These are phyloP conservation scores for Eristalis arbustorum DNA, from an alignment of 2,888 invertebrate species.

Conservation along the genomic window DNA sequence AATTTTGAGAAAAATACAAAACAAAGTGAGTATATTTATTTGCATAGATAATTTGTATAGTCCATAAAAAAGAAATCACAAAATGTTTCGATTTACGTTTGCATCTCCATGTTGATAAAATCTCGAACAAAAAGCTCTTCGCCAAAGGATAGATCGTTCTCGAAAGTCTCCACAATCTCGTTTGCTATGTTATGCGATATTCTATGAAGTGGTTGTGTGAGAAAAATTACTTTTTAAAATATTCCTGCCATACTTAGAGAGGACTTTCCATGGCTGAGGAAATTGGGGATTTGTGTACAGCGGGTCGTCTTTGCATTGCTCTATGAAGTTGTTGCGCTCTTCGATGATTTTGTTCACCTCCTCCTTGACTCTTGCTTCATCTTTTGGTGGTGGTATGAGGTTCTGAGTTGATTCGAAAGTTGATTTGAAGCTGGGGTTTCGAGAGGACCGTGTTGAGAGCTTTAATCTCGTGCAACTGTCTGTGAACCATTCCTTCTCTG, in stretches of 20 bases:
- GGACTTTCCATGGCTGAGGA: constrained; percentile 69
- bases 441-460: not conserved
- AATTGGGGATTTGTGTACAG: constrained; percentile 69
- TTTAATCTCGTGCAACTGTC: not conserved
- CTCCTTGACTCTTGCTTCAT: not conserved
- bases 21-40: constrained; percentile 37
- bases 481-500: not conserved
- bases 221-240: not conserved
- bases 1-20: not conserved
- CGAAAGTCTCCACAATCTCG: constrained; percentile 70
- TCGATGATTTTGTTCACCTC: constrained; percentile 28
- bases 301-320: constrained; percentile 58
- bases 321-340: constrained; percentile 43
- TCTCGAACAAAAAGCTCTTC: constrained; percentile 73
- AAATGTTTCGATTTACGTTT: constrained; percentile 44
- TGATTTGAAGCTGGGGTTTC: not conserved
- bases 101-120: constrained; percentile 73
- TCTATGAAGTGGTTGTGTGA: constrained; percentile 63
- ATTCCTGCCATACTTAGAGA: constrained; percentile 53
- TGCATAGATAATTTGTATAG: not conserved
- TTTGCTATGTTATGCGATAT: constrained; percentile 71
- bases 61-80: not conserved
- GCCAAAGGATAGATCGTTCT: constrained; percentile 71
- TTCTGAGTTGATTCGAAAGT: not conserved
- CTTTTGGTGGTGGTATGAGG: not conserved